phyloP scores from a whole-genome alignment of 2,888 invertebrate genomes.

The Drosophila leonis region DNA sequence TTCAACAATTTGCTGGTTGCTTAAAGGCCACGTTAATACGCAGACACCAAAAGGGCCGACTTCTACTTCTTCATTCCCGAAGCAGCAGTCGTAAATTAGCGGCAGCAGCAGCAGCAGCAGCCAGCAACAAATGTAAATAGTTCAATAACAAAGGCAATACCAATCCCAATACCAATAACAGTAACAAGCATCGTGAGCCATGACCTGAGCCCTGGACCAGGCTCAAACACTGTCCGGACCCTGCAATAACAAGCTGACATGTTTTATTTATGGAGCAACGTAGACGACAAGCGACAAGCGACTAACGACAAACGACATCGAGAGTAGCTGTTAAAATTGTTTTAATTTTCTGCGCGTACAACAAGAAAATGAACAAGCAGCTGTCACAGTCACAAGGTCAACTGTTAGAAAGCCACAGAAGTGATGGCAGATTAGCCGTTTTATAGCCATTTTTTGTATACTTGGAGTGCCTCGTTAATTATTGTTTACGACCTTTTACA shows the following conservation, averaged over 20 bases:
- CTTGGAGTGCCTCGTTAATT: background rate
- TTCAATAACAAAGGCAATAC: slow-evolving; percentile 74
- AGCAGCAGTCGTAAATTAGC: slow-evolving; percentile 68
- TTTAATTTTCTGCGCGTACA: slow-evolving; percentile 74
- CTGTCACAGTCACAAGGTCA: slow-evolving; percentile 36
- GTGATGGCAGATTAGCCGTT: slow-evolving; percentile 36
- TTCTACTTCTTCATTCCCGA: background rate
- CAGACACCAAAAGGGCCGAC: slow-evolving; percentile 32
- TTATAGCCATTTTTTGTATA: slow-evolving; percentile 11
- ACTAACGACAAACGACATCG: slow-evolving; percentile 39
- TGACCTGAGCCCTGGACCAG: slow-evolving; percentile 17
- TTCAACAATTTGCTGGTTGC: slow-evolving; percentile 73
- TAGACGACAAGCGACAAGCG: slow-evolving; percentile 52
- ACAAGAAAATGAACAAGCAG: slow-evolving; percentile 52
- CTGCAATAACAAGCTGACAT: slow-evolving; percentile 79
- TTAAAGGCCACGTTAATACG: slow-evolving; percentile 58
- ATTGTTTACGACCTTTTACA: too few species aligned
- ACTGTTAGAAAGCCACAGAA: slow-evolving; percentile 10
- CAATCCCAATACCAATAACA: slow-evolving; percentile 62
- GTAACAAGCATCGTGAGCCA: slow-evolving; percentile 49
- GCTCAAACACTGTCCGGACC: slow-evolving; percentile 47
- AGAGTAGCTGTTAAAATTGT: slow-evolving; percentile 81
- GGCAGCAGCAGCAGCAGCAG: slow-evolving; percentile 31
- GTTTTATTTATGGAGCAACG: slow-evolving; percentile 79
- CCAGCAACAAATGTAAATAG: slow-evolving; percentile 80